These are phyloP conservation scores for Crocidura indochinensis DNA, from an alignment of 2,797 vertebrate species.

Conservation along the genomic window DNA sequence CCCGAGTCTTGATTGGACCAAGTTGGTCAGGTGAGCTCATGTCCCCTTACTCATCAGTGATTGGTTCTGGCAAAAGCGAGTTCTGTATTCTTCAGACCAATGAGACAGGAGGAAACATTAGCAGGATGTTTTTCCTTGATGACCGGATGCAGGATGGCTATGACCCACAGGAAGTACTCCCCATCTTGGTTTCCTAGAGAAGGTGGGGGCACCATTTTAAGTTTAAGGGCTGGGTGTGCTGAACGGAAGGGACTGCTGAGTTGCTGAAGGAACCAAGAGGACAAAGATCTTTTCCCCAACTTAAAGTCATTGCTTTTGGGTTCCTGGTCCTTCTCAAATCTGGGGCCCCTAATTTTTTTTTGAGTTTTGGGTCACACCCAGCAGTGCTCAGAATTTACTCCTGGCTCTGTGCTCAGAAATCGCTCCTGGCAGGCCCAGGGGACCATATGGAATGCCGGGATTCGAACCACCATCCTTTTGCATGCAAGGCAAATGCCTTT, in stretches of 20 bases:
- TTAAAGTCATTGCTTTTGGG: neutral
- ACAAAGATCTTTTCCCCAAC: neutral
- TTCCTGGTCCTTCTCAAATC: conserved; percentile 1
- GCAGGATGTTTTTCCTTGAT: neutral
- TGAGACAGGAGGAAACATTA: neutral
- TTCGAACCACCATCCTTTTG: too few species aligned
- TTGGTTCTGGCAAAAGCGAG: conserved; percentile 37
- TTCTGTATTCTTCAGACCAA: conserved; percentile 20
- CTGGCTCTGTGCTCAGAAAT: too few species aligned
- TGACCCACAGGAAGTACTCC: too few species aligned
- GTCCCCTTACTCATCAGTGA: neutral
- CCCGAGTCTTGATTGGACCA: neutral
- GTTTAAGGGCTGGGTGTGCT: too few species aligned
- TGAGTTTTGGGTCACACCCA: too few species aligned
- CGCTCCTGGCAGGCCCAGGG: too few species aligned
- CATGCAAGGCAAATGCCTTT: too few species aligned
- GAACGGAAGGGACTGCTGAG: neutral
- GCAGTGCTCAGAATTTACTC: too few species aligned
- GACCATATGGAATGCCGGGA: too few species aligned
- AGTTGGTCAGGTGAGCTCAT: neutral
- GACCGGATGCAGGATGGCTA: neutral
- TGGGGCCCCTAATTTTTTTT: neutral
- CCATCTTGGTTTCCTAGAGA: neutral
- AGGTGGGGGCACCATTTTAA: too few species aligned
- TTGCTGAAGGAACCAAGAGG: neutral